Percentiles rank a stretch among this genome's conserved stretches.
Evolutionary conservation across 2,888 invertebrate species (phyloP).

Genomic region (Troides helena): DNA sequence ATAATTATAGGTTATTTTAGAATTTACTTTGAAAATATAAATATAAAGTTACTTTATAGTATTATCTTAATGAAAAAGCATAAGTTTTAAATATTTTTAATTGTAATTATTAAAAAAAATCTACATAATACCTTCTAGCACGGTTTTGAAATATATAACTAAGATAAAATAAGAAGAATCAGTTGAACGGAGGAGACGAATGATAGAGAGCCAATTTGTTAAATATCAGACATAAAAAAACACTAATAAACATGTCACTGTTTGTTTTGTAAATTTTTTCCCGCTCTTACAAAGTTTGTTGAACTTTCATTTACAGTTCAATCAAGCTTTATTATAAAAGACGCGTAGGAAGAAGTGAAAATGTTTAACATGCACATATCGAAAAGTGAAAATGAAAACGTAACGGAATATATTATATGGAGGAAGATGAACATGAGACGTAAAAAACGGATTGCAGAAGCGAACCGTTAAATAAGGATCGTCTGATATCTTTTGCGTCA

Average conservation of each 20-base stretch:
- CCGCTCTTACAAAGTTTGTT: neutral
- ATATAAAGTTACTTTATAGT: too few relatives aligned
- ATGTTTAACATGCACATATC: too few relatives aligned
- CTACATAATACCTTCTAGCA: too few relatives aligned
- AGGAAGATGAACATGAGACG: neutral
- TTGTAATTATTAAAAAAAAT: too few relatives aligned
- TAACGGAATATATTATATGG: neutral
- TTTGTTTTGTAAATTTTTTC: neutral
- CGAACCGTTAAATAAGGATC: conserved; percentile 13
- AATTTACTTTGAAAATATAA: too few relatives aligned
- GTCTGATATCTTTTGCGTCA: conserved; percentile 10
- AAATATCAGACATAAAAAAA: neutral
- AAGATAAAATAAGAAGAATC: neutral
- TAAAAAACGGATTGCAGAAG: conserved; percentile 11
- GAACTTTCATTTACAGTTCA: neutral
- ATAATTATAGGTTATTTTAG: too few relatives aligned
- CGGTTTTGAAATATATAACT: too few relatives aligned
- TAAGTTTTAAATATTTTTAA: too few relatives aligned
- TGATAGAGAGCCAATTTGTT: neutral
- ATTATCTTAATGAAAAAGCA: too few relatives aligned
- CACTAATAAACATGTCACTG: neutral
- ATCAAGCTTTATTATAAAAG: too few relatives aligned
- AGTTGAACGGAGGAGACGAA: neutral
- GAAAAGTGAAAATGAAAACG: too few relatives aligned
- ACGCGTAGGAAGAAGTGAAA: too few relatives aligned